These are phyloP conservation scores for Brachirus orientalis DNA, from an alignment of 2,113 vertebrate genomes.

Conservation along the genomic window DNA sequence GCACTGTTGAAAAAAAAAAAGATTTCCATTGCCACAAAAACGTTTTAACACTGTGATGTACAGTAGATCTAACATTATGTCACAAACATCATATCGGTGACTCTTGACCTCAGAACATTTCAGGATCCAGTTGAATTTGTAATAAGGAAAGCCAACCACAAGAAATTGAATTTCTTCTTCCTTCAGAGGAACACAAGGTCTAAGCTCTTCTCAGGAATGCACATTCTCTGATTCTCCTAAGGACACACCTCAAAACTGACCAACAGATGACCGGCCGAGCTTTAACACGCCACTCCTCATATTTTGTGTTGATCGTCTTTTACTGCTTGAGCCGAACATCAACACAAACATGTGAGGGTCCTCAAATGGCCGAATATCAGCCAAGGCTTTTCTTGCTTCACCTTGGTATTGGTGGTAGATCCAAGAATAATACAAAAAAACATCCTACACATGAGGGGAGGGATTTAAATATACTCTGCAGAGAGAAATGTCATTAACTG, in stretches of 20 bases:
- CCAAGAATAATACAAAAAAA: slow-evolving; percentile 48
- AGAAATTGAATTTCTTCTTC: too few relatives aligned
- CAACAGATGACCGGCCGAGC: slow-evolving; percentile 9
- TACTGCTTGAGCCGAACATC: not conserved
- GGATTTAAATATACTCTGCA: slow-evolving; percentile 5
- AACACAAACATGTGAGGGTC: slow-evolving; percentile 2
- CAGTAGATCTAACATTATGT: too few relatives aligned
- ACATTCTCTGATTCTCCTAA: not conserved
- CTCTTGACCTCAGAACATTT: too few relatives aligned
- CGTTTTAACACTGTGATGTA: too few relatives aligned
- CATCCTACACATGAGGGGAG: slow-evolving; percentile 30
- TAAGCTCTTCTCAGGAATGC: not conserved
- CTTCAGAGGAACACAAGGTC: too few relatives aligned
- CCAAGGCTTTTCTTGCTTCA: not conserved
- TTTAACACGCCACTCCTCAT: slow-evolving; percentile 20
- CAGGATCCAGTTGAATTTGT: too few relatives aligned
- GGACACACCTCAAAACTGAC: slow-evolving; percentile 46
- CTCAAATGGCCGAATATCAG: slow-evolving; percentile 16
- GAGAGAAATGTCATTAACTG: slow-evolving; percentile 9
- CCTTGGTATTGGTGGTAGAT: slow-evolving; percentile 29
- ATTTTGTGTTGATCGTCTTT: slow-evolving; percentile 19
- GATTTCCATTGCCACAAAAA: too few relatives aligned
- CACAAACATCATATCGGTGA: too few relatives aligned
- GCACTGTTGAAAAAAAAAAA: too few relatives aligned
- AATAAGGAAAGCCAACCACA: too few relatives aligned